Base-by-base conservation (phyloP, 2,113 vertebrate species). In the Sporophila hypoxantha region DNA sequence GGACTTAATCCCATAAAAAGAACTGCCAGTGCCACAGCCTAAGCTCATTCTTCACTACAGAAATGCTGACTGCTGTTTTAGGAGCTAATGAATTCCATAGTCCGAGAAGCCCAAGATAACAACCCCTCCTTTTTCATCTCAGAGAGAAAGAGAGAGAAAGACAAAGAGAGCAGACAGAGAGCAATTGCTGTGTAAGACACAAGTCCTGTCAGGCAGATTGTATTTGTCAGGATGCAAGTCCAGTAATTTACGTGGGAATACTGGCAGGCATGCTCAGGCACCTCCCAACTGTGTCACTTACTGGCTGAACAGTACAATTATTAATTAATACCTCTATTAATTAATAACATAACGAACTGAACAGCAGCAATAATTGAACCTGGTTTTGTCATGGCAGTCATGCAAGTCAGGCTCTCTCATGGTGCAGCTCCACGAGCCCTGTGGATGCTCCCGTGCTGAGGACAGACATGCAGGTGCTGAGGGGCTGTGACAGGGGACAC, bases 101-200 rank as follows among this genome's bases (percentile, higher is more conserved):
- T 34, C 83, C 39, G 26, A 76, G 55, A 42, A 88, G 41, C 29
- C 78, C 86, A 12, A 56, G 81, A n/a, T 59, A 87, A 86, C 25
- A 82, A 57, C 86, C 34, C 50, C 56, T 91, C 64, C 73, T 73
- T 87, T 89, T 92, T 73, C 61, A 84, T 27, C 64, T 86, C 90
- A 68, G 66, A 91, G 90, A 92, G 94, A 87, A 94, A 94, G 93
- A 94, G 76, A 91, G 85, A 91, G 83, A 94, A 92, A 92, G 93
- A 93, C 91, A 94, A 95, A 93, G 94, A 90, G 87, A 93, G 85
- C 88, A 82, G 81, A 87, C 60, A 82, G 83, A 94, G 77, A 94
- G 91, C 83, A 88, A 91, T 32, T 74, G 90, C 90, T 59, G 64
- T 26, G 42, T 77, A 30, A 92, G 86, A 64, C 76, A 1, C 16